These are phyloP conservation scores for Chinchilla lanigera DNA, from an alignment of 2,113 vertebrate species.

Conservation along the genomic window DNA sequence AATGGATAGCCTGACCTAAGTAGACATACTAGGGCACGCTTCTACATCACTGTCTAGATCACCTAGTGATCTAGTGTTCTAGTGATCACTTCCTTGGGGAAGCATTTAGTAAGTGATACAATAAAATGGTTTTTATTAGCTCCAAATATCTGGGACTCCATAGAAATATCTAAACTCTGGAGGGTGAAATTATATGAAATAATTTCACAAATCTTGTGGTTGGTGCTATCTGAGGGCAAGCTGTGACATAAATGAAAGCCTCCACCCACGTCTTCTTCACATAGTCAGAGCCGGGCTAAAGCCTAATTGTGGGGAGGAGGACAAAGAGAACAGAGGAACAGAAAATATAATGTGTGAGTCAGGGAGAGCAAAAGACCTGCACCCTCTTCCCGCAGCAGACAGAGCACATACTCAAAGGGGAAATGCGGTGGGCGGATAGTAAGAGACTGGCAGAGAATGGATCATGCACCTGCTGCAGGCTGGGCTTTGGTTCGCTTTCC, in stretches of 20 bases:
- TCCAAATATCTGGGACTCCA: background rate
- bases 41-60: background rate
- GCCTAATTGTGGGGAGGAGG: background rate
- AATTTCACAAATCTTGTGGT: background rate
- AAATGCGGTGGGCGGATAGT: no score
- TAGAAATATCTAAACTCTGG: background rate
- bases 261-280: background rate
- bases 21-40: background rate
- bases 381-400: accelerated
- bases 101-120: background rate
- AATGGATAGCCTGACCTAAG: background rate
- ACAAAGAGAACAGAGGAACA: background rate
- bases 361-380: background rate
- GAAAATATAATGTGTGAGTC: background rate
- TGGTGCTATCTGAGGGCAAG: background rate
- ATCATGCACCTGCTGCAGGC: background rate
- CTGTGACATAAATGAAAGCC: background rate
- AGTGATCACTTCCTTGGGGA: no score
- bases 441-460: background rate
- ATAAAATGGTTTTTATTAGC: background rate
- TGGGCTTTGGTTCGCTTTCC: background rate
- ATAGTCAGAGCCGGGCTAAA: background rate
- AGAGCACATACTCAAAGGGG: background rate
- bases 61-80: no score
- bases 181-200: background rate